Evolutionary conservation across 2,113 vertebrate genomes (phyloP), one percentile per base, ranked within the genome.

Genomic region (Gobiocypris rarus): DNA sequence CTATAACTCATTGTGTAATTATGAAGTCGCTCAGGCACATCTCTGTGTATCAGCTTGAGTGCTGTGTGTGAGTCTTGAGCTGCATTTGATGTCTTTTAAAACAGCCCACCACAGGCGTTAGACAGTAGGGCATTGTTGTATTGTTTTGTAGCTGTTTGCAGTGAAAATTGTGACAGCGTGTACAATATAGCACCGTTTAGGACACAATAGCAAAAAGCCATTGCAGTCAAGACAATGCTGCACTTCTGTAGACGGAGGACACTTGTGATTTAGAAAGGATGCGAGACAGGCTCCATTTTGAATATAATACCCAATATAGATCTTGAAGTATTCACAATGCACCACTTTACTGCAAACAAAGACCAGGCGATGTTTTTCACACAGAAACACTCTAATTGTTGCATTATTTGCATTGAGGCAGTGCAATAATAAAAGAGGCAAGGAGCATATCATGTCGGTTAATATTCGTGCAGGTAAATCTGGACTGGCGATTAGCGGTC

Each of bases 191-290:
- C 31, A n/a, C 17, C 31, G 10, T 76, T 59, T 59, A 43, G 54
- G 75, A 59, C 75, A 77, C 75, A 77, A 59, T 59, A 59, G 17
- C 28, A n/a, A 77, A 77, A 77, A 77, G 34, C 75, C 54, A 78
- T 61, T 61, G 38, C 38, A 61, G 56, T 17, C n/a, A 79, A 79
- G 38, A 79, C 56, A 79, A 17, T 61, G 38, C 24, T 45, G 13
- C 56, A 78, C 56, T 78, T 41, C 14, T 78, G 38, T 45, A 79
- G 38, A 38, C 28, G 17, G 38, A 63, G 14, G 58, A 78, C 56
- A 26, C n/a, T 61, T 41, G 38, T 61, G 78, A 45, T 52, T 67
- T 63, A 65, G 9, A 80, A 59, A 77, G 19, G 31, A 61, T 19
- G 8, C 8, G 19, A 54, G 45, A 69, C 28, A 48, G 43, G 63